phyloP scores from a whole-genome alignment of 2,113 vertebrate species.

The Trinectes maculatus region DNA sequence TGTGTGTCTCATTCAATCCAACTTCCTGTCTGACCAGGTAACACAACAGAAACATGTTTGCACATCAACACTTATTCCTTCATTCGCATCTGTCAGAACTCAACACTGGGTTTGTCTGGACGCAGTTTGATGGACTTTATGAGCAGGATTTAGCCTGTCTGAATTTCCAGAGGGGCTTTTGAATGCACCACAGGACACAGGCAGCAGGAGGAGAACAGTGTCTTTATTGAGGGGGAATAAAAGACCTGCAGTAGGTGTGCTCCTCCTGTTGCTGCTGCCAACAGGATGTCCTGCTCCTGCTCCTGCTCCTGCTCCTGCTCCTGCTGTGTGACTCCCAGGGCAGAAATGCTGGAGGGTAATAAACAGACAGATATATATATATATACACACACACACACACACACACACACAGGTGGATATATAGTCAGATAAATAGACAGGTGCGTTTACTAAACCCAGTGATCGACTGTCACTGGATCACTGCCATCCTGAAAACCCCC shows the following conservation, averaged over 20 bases:
- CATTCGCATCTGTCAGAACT: background rate
- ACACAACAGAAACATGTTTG: background rate
- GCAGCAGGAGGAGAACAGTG: background rate
- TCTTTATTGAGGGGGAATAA: background rate
- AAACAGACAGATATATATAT: too few species aligned
- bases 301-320: too few species aligned
- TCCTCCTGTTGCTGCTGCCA: too few species aligned
- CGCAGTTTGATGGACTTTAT: background rate
- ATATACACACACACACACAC: background rate
- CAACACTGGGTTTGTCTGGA: background rate
- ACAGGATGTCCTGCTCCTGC: conserved; percentile 69
- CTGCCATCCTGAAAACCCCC: too few species aligned
- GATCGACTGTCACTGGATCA: too few species aligned
- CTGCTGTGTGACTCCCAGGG: conserved; percentile 57
- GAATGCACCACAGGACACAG: too few species aligned
- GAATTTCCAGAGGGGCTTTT: too few species aligned
- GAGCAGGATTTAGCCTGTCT: too few species aligned
- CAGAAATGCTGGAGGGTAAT: background rate
- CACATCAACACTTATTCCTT: background rate
- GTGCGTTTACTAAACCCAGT: too few species aligned
- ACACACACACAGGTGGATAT: too few species aligned
- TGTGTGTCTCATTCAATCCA: conserved; percentile 2
- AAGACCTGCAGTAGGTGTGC: conserved; percentile 50
- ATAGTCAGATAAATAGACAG: too few species aligned
- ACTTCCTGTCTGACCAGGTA: background rate